Conservation (phyloP, 2,113 vertebrate genomes). For the Lota lota region DNA sequence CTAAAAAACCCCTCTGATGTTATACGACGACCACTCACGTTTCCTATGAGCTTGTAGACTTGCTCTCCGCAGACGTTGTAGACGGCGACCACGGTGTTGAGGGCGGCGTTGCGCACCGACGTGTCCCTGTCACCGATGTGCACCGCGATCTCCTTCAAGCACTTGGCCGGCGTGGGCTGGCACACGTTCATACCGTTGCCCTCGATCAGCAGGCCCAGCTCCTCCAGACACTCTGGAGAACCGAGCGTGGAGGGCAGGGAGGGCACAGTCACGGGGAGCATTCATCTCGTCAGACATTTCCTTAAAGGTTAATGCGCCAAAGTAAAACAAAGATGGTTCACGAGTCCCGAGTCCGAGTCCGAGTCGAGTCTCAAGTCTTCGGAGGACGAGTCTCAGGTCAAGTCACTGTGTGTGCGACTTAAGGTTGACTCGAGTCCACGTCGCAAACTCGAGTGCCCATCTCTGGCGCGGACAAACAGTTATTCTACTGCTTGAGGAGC, state of each 20-base stretch:
- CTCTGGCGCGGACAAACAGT: too few species aligned
- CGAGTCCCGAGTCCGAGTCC: too few species aligned
- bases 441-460: too few species aligned
- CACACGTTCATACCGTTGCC: conserved; percentile 96
- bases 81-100: conserved; percentile 93
- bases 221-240: conserved; percentile 92
- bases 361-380: too few species aligned
- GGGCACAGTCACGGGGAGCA: too few species aligned
- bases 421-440: too few species aligned
- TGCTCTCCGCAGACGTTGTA: conserved; percentile 96
- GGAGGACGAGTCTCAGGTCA: too few species aligned
- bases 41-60: conserved; percentile 97
- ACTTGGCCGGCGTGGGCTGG: conserved; percentile 92
- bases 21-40: conserved; percentile 74
- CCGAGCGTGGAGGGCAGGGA: conserved; percentile 4
- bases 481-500: too few species aligned
- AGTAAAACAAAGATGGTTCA: too few species aligned
- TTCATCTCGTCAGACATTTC: background rate
- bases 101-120: conserved; percentile 91
- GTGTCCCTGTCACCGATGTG: conserved; percentile 97
- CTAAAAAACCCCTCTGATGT: too few species aligned
- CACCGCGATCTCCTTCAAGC: conserved; percentile 91
- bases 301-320: too few species aligned
- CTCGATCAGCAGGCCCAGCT: conserved; percentile 91
- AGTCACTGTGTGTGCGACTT: too few species aligned